Evolutionary conservation across 2,797 vertebrate genomes (phyloP).

Genomic region (Ispidina picta): DNA sequence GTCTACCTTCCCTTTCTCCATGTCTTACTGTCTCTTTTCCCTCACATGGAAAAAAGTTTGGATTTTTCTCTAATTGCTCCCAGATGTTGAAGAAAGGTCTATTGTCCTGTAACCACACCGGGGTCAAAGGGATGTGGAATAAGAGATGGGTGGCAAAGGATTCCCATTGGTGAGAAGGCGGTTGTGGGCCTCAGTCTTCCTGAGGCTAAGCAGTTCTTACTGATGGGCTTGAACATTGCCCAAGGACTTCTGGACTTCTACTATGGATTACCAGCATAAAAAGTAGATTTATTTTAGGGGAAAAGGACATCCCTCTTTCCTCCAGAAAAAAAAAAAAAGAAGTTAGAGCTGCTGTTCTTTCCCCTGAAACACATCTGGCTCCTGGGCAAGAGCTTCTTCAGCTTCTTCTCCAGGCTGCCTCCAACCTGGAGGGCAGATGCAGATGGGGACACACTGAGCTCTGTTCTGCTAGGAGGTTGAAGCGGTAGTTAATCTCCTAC

Average conservation of each 20-base stretch:
- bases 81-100: conserved; percentile 28
- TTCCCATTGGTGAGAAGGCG: not conserved
- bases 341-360: not conserved
- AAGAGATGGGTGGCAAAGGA: not conserved
- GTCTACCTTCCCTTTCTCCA: not conserved
- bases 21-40: not conserved
- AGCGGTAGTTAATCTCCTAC: not conserved
- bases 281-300: not conserved
- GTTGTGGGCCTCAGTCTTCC: not conserved
- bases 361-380: not conserved
- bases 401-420: accelerated
- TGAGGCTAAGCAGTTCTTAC: not conserved
- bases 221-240: not conserved
- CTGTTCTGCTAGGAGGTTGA: not conserved
- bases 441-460: not conserved
- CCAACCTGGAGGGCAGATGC: accelerated
- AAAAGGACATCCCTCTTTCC: not conserved
- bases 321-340: not conserved
- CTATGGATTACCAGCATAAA: not conserved
- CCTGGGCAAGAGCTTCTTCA: not conserved
- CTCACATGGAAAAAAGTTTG: not conserved
- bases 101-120: not conserved
- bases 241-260: not conserved
- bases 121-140: not conserved
- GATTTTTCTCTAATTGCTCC: not conserved